phyloP scores from a whole-genome alignment of 2,113 vertebrate species.

The Ammospiza nelsoni region DNA sequence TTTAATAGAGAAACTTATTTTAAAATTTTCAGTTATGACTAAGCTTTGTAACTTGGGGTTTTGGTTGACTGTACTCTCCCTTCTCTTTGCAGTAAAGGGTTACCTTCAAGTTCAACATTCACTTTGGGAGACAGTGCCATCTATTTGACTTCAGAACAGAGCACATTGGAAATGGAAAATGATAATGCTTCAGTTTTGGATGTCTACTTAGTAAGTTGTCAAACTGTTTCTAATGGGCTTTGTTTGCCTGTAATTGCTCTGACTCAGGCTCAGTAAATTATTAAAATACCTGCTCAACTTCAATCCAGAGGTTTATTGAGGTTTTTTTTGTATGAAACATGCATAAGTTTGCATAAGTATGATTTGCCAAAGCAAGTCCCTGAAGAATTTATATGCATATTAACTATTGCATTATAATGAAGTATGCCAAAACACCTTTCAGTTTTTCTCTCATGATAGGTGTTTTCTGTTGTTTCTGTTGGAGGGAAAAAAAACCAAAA shows the following conservation, averaged over 20 bases:
- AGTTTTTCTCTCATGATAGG: background rate
- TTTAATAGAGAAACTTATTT: background rate
- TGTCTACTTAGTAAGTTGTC: constrained; percentile 89
- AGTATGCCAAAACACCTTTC: background rate
- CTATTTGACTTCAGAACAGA: constrained; percentile 92
- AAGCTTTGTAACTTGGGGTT: background rate
- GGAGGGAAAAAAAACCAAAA: background rate
- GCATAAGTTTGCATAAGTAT: background rate
- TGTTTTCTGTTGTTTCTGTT: background rate
- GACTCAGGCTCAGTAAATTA: background rate
- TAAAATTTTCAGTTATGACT: background rate
- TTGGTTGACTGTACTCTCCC: background rate
- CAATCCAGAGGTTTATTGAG: background rate
- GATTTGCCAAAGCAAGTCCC: background rate
- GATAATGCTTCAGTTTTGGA: constrained; percentile 93
- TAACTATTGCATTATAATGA: background rate
- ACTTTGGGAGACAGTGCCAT: constrained; percentile 95
- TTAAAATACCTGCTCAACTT: background rate
- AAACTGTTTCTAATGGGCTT: background rate
- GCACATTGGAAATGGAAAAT: constrained; percentile 85
- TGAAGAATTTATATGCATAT: background rate
- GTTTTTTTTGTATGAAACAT: background rate
- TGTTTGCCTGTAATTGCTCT: background rate
- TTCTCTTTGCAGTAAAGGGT: constrained; percentile 80
- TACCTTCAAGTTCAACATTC: constrained; percentile 89